Percentiles rank a stretch among this genome's conserved stretches.
Evolutionary conservation across 1,140 invertebrate species (phyloP).

Genomic region (Camponotus pennsylvanicus): DNA sequence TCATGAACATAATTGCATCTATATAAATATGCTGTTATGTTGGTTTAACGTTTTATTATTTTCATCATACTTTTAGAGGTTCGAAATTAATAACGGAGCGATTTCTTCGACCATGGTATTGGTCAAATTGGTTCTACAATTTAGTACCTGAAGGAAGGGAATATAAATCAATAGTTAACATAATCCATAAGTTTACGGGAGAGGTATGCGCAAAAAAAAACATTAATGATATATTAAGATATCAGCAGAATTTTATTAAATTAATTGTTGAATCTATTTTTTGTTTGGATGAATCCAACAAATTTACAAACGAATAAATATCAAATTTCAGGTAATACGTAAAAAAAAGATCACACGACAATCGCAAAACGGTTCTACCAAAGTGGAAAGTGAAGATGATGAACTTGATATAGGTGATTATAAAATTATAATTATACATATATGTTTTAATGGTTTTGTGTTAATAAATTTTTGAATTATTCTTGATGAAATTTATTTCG

Average conservation of each 20-base stretch:
- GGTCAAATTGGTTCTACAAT: slow-evolving; percentile 43
- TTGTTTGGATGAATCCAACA: background rate
- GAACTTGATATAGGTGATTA: slow-evolving; percentile 36
- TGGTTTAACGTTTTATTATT: background rate
- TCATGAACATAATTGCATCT: no score
- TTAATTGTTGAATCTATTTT: background rate
- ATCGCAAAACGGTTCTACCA: background rate
- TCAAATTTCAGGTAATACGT: slow-evolving; percentile 57
- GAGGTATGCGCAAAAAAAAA: slow-evolving; percentile 77
- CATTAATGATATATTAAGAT: background rate
- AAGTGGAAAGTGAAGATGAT: background rate
- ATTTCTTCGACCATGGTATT: slow-evolving; percentile 61
- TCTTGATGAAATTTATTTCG: background rate
- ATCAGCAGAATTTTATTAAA: background rate
- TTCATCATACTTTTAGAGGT: slow-evolving; percentile 47
- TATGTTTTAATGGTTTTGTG: background rate
- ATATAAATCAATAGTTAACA: slow-evolving; percentile 83
- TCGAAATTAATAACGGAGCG: slow-evolving; percentile 19
- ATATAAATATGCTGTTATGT: background rate
- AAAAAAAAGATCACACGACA: slow-evolving; percentile 36
- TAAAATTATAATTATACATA: slow-evolving; percentile 3
- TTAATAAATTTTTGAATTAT: background rate
- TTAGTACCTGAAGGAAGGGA: slow-evolving; percentile 80
- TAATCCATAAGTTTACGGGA: slow-evolving; percentile 87
- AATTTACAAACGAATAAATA: background rate